Evolutionary conservation across 2,888 invertebrate genomes (phyloP).

Genomic region (Pogonocherus hispidulus): DNA sequence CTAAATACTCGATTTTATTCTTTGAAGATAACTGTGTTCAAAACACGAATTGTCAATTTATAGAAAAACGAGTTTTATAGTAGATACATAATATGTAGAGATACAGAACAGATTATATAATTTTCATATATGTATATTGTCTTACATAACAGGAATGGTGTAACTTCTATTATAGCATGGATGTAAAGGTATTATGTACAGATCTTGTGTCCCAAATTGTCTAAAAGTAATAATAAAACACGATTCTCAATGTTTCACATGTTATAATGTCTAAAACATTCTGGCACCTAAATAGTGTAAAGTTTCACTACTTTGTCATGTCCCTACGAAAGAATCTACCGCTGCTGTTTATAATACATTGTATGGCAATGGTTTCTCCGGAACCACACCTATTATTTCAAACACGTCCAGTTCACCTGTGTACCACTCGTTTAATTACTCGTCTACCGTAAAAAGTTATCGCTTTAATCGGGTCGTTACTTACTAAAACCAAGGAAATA

Average conservation of each 20-base stretch:
- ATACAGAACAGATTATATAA: too few species aligned
- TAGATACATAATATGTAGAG: too few species aligned
- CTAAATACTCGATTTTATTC: too few species aligned
- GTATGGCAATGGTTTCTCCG: constrained; percentile 29
- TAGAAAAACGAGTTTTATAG: too few species aligned
- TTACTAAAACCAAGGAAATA: constrained; percentile 8
- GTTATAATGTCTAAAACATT: not conserved
- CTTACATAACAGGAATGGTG: not conserved
- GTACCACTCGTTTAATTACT: constrained; percentile 33
- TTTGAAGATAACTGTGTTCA: too few species aligned
- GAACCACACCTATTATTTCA: constrained; percentile 39
- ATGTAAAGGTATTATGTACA: too few species aligned
- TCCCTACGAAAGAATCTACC: not conserved
- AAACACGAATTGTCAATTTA: too few species aligned
- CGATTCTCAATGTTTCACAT: not conserved
- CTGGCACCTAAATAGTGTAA: not conserved
- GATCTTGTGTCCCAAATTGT: not conserved
- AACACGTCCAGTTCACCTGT: constrained; percentile 38
- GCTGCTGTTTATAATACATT: constrained; percentile 13
- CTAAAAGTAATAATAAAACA: not conserved
- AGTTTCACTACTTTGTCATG: not conserved
- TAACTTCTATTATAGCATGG: too few species aligned
- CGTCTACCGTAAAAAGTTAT: constrained; percentile 34
- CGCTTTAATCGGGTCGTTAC: constrained; percentile 39
- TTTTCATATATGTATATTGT: too few species aligned